Conservation (phyloP, 1,140 invertebrate genomes). For the Oryzaephilus surinamensis region DNA sequence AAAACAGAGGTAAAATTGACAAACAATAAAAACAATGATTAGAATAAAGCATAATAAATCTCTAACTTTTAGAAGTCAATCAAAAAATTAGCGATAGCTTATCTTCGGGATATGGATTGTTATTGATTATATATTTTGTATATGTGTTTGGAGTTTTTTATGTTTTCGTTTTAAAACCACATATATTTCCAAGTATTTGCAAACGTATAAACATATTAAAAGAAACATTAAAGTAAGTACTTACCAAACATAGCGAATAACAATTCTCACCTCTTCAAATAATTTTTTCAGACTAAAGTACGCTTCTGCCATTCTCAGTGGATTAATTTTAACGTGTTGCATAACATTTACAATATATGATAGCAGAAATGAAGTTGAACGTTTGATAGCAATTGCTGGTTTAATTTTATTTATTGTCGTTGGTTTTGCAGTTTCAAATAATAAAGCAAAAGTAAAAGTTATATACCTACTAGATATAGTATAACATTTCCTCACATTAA, state of each 20-base stretch:
- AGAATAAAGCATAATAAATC: too few relatives aligned
- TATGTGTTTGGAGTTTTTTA: slow-evolving; percentile 53
- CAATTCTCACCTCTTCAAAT: slow-evolving; percentile 1
- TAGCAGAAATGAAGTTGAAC: slow-evolving; percentile 44
- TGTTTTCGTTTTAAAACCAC: too few relatives aligned
- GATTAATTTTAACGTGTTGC: slow-evolving; percentile 39
- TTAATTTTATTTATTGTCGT: slow-evolving; percentile 41
- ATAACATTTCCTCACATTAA: neutral
- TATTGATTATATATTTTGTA: slow-evolving; percentile 54
- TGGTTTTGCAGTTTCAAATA: slow-evolving; percentile 51
- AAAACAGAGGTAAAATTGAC: slow-evolving; percentile 11
- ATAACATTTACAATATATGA: slow-evolving; percentile 53
- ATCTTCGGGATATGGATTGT: slow-evolving; percentile 62
- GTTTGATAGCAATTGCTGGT: slow-evolving; percentile 57
- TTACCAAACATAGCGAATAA: slow-evolving; percentile 15
- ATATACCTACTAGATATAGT: slow-evolving; percentile 1
- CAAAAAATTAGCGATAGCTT: slow-evolving; percentile 33
- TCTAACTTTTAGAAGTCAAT: slow-evolving; percentile 27
- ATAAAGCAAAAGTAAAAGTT: slow-evolving; percentile 41
- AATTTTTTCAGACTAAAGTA: neutral
- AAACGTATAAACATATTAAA: too few relatives aligned
- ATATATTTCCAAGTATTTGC: too few relatives aligned
- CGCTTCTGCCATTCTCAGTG: slow-evolving; percentile 11
- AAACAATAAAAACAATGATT: too few relatives aligned
- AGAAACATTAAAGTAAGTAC: slow-evolving; percentile 56